Evolutionary conservation across 1,140 invertebrate species (phyloP).

Genomic region (Heliothis subflexa): DNA sequence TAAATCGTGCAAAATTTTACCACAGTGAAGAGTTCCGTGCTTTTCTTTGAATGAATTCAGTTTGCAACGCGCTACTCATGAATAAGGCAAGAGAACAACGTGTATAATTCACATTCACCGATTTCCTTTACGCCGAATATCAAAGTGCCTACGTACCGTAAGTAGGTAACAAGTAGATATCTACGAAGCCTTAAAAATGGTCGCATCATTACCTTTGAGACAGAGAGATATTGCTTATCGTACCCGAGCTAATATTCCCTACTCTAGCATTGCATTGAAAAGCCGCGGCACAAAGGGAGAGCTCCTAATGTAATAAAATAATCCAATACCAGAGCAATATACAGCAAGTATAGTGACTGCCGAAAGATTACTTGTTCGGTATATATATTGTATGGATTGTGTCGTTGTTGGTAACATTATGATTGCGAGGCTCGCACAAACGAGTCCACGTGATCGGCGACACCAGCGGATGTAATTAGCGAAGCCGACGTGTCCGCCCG

Average conservation of each 20-base stretch:
- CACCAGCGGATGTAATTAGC: conserved; percentile 36
- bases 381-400: background rate
- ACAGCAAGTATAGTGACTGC: background rate
- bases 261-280: background rate
- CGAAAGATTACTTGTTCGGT: conserved; percentile 1
- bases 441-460: conserved; percentile 1
- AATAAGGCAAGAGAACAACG: conserved; percentile 14
- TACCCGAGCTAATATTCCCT: background rate
- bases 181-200: background rate
- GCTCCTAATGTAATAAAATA: conserved; percentile 19
- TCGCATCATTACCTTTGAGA: background rate
- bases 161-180: background rate
- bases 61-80: conserved; percentile 13
- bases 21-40: background rate
- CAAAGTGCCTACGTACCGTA: conserved; percentile 9
- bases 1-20: background rate
- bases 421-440: background rate
- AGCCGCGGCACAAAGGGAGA: background rate
- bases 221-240: background rate
- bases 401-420: conserved; percentile 3
- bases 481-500: conserved; percentile 4
- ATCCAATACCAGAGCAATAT: background rate
- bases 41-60: conserved; percentile 20
- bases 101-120: conserved; percentile 18
- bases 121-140: background rate